Evolutionary conservation across 2,113 vertebrate genomes (phyloP).

Genomic region (Hypomesus transpacificus): DNA sequence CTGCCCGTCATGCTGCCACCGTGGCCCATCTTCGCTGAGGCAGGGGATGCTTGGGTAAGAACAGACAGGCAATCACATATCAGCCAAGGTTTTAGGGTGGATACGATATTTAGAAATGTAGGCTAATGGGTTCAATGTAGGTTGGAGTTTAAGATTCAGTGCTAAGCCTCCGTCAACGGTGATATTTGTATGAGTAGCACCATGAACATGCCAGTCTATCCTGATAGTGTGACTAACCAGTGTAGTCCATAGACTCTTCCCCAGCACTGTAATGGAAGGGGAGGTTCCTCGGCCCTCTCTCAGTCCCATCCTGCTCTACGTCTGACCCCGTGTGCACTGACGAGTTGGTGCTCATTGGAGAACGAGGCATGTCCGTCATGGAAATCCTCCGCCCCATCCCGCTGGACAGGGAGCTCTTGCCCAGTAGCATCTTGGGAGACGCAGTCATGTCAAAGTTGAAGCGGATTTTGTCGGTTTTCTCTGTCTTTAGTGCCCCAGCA

Average conservation of each 20-base stretch:
- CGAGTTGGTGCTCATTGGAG: conserved; percentile 96
- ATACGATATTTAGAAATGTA: no score
- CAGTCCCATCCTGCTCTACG: conserved; percentile 83
- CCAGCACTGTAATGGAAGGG: conserved; percentile 92
- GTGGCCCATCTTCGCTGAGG: conserved; percentile 82
- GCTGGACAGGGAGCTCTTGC: conserved; percentile 83
- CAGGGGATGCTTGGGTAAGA: conserved; percentile 81
- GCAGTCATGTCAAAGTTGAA: conserved; percentile 96
- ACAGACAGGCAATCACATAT: conserved; percentile 12
- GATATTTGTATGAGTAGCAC: neutral
- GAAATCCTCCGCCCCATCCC: conserved; percentile 84
- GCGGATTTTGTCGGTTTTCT: conserved; percentile 93
- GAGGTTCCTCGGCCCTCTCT: conserved; percentile 79
- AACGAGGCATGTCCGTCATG: conserved; percentile 91
- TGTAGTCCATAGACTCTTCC: conserved; percentile 96
- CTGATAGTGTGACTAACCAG: conserved; percentile 64
- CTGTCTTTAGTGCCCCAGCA: conserved; percentile 86
- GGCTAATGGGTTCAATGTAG: no score
- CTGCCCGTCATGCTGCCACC: conserved; percentile 83
- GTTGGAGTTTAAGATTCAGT: no score
- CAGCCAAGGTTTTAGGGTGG: no score
- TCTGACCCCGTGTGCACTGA: conserved; percentile 97
- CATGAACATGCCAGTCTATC: no score
- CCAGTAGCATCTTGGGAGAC: conserved; percentile 91
- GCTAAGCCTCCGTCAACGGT: neutral